phyloP scores from a whole-genome alignment of 2,113 vertebrate genomes.

The Peromyscus maniculatus region DNA sequence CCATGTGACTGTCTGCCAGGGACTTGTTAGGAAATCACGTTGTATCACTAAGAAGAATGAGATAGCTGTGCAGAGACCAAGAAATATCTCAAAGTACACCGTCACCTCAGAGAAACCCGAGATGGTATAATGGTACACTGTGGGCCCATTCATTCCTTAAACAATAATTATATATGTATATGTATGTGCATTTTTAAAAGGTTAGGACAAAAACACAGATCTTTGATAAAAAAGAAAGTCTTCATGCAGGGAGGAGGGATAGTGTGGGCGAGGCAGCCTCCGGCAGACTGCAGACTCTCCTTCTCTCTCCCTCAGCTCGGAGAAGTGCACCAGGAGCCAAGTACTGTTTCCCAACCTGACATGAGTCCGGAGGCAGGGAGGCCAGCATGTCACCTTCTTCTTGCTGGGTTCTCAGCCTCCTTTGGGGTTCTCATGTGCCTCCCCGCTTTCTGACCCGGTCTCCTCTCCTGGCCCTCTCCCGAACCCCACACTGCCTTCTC shows the following conservation, averaged over 20 bases:
- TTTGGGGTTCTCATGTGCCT: not conserved
- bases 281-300: not conserved
- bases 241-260: not conserved
- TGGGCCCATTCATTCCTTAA: conserved; percentile 9
- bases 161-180: conserved; percentile 35
- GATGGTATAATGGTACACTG: not conserved
- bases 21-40: not conserved
- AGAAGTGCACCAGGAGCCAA: not conserved
- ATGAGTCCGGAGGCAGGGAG: not conserved
- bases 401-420: not conserved
- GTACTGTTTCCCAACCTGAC: not conserved
- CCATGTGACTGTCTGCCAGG: not conserved
- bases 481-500: not conserved
- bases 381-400: not conserved
- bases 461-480: not conserved
- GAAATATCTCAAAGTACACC: not conserved
- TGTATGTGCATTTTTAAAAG: conserved; percentile 61
- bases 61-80: not conserved
- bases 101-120: conserved; percentile 8
- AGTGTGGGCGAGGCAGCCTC: not conserved
- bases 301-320: not conserved
- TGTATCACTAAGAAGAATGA: not conserved
- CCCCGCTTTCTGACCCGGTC: not conserved
- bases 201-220: conserved; percentile 57
- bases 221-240: not conserved